A percentile compares a stretch with the other conserved stretches of the same genome.
These are phyloP conservation scores for Callipepla squamata DNA, from an alignment of 2,113 vertebrate genomes.

Conservation along the genomic window DNA sequence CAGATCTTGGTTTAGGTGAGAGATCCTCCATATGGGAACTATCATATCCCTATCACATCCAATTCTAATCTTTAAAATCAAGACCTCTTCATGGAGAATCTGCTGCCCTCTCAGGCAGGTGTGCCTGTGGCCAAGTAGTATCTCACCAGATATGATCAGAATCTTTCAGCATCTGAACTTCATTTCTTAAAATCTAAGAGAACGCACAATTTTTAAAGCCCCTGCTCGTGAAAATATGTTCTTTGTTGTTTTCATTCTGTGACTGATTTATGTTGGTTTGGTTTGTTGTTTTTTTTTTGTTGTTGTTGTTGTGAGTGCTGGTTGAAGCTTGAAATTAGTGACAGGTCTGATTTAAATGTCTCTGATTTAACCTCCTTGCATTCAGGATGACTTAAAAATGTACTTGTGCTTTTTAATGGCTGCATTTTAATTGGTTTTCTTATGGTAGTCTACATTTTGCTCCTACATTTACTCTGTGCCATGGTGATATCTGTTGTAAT, in stretches of 20 bases:
- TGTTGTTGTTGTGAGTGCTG: background rate
- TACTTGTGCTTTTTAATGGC: background rate
- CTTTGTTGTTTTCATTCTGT: background rate
- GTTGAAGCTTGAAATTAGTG: background rate
- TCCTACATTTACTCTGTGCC: background rate
- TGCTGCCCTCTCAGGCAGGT: background rate
- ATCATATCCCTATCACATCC: background rate
- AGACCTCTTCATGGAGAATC: background rate
- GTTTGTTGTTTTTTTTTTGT: too few species aligned
- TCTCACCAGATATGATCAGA: background rate
- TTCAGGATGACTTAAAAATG: background rate
- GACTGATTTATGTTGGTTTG: background rate
- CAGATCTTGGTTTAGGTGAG: background rate
- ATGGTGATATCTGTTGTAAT: background rate
- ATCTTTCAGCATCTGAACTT: background rate
- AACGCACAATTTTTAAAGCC: background rate
- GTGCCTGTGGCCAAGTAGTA: background rate
- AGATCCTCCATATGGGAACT: background rate
- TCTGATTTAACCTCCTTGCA: background rate
- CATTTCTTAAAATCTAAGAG: background rate
- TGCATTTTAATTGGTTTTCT: background rate
- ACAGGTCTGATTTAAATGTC: background rate
- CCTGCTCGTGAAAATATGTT: background rate
- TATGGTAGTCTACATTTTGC: background rate
- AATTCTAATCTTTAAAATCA: background rate